Conservation (phyloP, 2,888 invertebrate genomes). For the Rhaphigaster nebulosa region DNA sequence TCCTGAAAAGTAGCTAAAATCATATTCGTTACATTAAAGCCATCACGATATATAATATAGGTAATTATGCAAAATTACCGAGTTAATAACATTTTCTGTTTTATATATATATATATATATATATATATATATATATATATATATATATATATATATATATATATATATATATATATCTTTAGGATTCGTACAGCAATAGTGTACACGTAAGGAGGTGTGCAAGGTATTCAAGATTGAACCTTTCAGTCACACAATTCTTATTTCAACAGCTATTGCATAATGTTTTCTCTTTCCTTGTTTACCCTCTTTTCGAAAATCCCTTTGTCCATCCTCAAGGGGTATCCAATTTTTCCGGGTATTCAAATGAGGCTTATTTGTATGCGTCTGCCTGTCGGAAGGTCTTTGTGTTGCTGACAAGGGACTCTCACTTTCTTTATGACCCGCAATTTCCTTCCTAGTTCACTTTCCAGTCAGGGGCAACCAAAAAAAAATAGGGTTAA, state of each 20-base stretch:
- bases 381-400: neutral
- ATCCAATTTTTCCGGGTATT: constrained; percentile 33
- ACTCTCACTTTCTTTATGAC: constrained; percentile 48
- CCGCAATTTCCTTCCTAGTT: constrained; percentile 47
- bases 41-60: no score
- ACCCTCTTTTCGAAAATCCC: neutral
- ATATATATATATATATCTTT: neutral
- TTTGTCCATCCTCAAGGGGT: neutral
- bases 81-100: no score
- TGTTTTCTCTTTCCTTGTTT: neutral
- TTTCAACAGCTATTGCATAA: neutral
- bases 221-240: neutral
- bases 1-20: no score
- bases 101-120: no score
- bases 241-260: neutral
- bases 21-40: no score
- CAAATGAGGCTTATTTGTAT: constrained; percentile 45
- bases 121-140: no score
- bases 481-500: constrained; percentile 20
- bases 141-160: neutral
- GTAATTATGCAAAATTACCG: no score
- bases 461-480: neutral
- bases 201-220: neutral
- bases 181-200: neutral
- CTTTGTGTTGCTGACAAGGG: constrained; percentile 14